Percentiles rank a stretch among this genome's conserved stretches.
Evolutionary conservation across 2,888 invertebrate genomes (phyloP).

Genomic region (Resseliella maxima): DNA sequence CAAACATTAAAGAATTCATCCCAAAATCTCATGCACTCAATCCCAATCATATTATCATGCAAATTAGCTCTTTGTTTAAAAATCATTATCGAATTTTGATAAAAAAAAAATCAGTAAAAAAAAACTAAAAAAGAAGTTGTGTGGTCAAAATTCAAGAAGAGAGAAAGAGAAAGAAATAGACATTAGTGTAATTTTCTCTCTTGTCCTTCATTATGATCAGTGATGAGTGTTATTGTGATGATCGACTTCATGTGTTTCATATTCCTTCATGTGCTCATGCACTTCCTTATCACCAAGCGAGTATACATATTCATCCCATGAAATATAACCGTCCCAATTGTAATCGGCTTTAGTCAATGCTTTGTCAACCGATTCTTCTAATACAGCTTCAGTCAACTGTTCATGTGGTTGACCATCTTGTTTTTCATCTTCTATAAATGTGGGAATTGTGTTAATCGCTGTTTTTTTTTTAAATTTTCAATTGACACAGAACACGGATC

Average conservation of each 20-base stretch:
- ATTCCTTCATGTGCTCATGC: neutral
- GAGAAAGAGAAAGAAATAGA: too few relatives aligned
- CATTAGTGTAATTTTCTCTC: too few relatives aligned
- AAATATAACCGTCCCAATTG: constrained; percentile 3
- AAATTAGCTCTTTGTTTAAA: neutral
- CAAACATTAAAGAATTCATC: neutral
- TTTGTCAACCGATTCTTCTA: constrained; percentile 18
- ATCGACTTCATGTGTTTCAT: constrained; percentile 38
- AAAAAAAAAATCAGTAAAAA: neutral
- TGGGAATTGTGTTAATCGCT: neutral
- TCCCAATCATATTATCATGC: neutral
- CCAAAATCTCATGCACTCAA: neutral
- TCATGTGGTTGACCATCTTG: neutral
- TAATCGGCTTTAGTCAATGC: constrained; percentile 31
- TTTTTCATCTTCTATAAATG: constrained; percentile 3
- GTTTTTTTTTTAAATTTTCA: neutral
- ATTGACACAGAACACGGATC: neutral
- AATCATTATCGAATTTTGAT: neutral
- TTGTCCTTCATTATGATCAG: too few relatives aligned
- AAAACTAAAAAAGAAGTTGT: too few relatives aligned
- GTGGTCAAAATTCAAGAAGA: too few relatives aligned
- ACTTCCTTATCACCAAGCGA: constrained; percentile 24
- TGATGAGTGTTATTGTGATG: neutral
- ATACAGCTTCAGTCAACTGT: neutral
- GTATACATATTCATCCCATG: constrained; percentile 53